Percentiles rank a stretch among this genome's conserved stretches.
Evolutionary conservation across 2,797 vertebrate genomes (phyloP).

Genomic region (Bufotes viridis): DNA sequence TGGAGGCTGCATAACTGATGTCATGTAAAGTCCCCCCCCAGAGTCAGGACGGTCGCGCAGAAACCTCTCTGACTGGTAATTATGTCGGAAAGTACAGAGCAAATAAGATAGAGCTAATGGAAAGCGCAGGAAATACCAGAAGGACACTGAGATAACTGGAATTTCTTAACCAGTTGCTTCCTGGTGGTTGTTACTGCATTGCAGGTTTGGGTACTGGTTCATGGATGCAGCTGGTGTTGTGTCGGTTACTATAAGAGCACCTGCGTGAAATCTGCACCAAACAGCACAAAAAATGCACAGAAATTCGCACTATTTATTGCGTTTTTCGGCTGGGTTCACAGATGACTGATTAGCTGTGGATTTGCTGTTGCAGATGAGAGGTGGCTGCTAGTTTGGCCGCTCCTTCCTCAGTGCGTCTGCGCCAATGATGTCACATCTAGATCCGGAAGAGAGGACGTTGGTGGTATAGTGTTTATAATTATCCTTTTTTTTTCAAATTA

Average conservation of each 20-base stretch:
- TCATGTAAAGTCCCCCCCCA: conserved; percentile 29
- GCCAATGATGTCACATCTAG: too few species aligned
- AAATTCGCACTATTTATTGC: too few species aligned
- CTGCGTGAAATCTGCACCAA: too few species aligned
- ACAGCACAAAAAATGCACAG: too few species aligned
- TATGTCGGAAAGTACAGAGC: conserved; percentile 39
- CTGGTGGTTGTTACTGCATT: conserved; percentile 11
- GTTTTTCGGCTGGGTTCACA: too few species aligned
- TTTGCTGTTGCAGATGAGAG: too few species aligned
- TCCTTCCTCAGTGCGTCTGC: too few species aligned
- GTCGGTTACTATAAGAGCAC: neutral
- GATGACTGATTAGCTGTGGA: too few species aligned
- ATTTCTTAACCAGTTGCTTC: conserved; percentile 42
- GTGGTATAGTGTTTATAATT: too few species aligned
- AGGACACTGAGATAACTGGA: conserved; percentile 37
- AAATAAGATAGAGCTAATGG: conserved; percentile 53
- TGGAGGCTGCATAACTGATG: conserved; percentile 23
- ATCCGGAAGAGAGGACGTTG: too few species aligned
- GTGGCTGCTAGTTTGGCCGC: too few species aligned
- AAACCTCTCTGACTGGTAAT: conserved; percentile 40
- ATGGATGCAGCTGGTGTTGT: neutral
- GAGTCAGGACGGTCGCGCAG: conserved; percentile 31
- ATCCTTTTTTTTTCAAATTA: too few species aligned
- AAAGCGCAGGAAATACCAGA: conserved; percentile 55
- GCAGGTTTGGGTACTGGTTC: conserved; percentile 9